Base-by-base conservation (phyloP, 2,888 invertebrate genomes). In the Unio delphinus region DNA sequence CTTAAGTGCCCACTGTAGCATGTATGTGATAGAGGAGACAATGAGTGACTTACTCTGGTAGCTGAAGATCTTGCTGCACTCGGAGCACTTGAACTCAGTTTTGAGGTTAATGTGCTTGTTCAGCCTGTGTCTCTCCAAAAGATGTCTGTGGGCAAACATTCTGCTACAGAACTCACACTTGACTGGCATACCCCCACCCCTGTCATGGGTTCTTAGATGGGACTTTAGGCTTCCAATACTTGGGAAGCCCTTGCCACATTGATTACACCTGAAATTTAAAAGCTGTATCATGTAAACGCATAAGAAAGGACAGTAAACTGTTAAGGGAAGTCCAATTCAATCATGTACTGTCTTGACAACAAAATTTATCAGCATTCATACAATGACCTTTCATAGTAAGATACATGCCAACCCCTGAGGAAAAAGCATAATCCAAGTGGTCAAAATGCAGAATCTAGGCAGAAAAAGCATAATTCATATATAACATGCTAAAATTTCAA, bases 181-280 rank as follows among this genome's bases (percentile, higher is more conserved):
- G 11, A 80, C 78, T 0, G 81, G 83, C 23, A 79, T 74, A 3
- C 78, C 81, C 3, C 78, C 78, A 23, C 77, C 77, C 26, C 80
- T 80, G 55, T 80, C 81, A 61, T 84, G 84, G 26, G 80, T 80
- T 67, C 78, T 81, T 63, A 84, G 70, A 67, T 84, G 84, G 61
- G 82, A 82, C 63, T 80, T 80, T 59, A 84, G 72, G 1, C 81
- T 77, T 15, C 80, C 76, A 30, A 80, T 80, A 54, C 83, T 80
- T n/a, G 79, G 73, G 64, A 80, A 80, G 61, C 81, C 74, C 59
- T 79, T 75, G 8, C 83, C 83, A 77, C 84, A 84, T 18, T 81
- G 72, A 64, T 79, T 84, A 68, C 84, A 84, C 57, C 84, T 84
- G 70, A 26, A 72, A 77, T 30, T 23, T 45, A 30, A 57, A 45